A percentile compares a stretch with the other conserved stretches of the same genome.
These are phyloP conservation scores for Drosophila punjabiensis DNA, from an alignment of 1,140 invertebrate species.

Conservation along the genomic window DNA sequence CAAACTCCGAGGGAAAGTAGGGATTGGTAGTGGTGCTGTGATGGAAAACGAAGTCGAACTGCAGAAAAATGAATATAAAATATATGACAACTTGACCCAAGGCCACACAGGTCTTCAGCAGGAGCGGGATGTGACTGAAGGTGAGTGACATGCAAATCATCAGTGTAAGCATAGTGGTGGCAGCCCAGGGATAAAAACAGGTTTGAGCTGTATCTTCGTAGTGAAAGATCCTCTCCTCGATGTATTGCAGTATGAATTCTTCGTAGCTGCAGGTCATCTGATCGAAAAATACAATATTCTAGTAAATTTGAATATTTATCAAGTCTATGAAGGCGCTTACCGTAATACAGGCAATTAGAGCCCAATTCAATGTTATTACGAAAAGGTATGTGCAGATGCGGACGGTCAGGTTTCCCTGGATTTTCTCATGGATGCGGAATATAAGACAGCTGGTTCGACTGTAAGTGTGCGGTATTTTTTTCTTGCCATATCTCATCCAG, in stretches of 20 bases:
- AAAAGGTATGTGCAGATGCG: constrained; percentile 51
- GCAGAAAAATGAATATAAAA: constrained; percentile 88
- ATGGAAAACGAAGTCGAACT: constrained; percentile 86
- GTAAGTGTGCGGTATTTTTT: constrained; percentile 85
- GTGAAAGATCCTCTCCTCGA: constrained; percentile 52
- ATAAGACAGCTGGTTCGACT: constrained; percentile 88
- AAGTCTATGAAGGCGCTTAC: constrained; percentile 74
- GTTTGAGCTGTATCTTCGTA: constrained; percentile 25
- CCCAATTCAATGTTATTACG: constrained; percentile 86
- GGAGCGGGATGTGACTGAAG: constrained; percentile 93
- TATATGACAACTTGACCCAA: constrained; percentile 88
- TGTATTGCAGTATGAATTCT: constrained; percentile 6
- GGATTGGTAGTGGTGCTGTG: constrained; percentile 89
- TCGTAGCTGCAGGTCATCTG: constrained; percentile 39
- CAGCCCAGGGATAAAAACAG: constrained; percentile 89
- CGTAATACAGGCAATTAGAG: constrained; percentile 88
- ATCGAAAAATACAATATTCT: neutral
- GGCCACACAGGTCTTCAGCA: constrained; percentile 91
- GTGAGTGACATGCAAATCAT: constrained; percentile 91
- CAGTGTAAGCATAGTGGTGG: constrained; percentile 91
- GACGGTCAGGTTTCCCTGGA: constrained; percentile 31
- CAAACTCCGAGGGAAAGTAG: constrained; percentile 87
- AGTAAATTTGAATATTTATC: neutral
- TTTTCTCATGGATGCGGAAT: constrained; percentile 37
- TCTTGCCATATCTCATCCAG: constrained; percentile 84